Percentiles rank a stretch among this genome's conserved stretches.
phyloP scores from a whole-genome alignment of 2,113 vertebrate species.

The Cinclus mexicanus region DNA sequence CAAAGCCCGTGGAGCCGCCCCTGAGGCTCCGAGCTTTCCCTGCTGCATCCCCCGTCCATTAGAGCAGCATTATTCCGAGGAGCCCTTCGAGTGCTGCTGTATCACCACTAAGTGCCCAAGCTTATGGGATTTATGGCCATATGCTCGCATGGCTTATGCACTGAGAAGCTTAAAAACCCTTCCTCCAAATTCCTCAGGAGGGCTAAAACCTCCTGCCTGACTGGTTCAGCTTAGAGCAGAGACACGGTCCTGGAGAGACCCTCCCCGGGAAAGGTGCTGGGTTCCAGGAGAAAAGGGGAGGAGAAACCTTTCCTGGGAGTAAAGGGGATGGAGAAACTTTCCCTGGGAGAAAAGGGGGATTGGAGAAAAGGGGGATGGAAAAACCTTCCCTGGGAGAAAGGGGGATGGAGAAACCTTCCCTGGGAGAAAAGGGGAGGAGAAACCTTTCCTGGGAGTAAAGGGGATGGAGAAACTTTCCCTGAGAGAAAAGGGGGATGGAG shows the following conservation, averaged over 20 bases:
- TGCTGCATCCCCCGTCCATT: background rate
- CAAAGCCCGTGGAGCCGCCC: background rate
- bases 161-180: background rate
- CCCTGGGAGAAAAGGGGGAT: accelerated
- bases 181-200: conserved; percentile 4
- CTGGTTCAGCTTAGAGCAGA: background rate
- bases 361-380: background rate
- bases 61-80: background rate
- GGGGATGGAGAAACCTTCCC: accelerated
- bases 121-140: conserved; percentile 23
- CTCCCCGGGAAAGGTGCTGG: background rate
- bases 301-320: background rate
- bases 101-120: background rate
- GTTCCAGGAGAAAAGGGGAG: background rate
- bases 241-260: background rate
- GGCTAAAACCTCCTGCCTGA: background rate
- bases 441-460: background rate
- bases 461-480: too few relatives aligned
- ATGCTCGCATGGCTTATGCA: background rate
- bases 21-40: background rate
- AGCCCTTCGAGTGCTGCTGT: background rate
- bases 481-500: background rate
- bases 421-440: background rate
- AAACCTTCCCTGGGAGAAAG: background rate
- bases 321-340: background rate